These are phyloP conservation scores for Bufo bufo DNA, from an alignment of 2,113 vertebrate genomes.

Conservation along the genomic window DNA sequence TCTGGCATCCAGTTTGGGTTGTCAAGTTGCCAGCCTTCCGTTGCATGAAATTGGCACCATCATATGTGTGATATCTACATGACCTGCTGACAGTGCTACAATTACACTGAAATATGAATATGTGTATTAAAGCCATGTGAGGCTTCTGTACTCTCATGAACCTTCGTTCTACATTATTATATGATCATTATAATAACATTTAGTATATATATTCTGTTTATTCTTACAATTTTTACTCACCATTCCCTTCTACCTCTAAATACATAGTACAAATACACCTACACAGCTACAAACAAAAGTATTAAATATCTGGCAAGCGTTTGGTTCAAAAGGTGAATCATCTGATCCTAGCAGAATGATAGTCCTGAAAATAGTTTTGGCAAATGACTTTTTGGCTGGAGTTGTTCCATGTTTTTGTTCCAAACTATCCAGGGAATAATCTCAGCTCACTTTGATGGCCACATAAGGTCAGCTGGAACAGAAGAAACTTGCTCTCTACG, in stretches of 20 bases:
- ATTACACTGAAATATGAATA: neutral
- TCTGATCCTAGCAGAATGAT: constrained; percentile 25
- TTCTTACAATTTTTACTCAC: neutral
- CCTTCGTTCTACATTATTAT: neutral
- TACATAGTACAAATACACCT: neutral
- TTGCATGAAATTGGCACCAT: constrained; percentile 31
- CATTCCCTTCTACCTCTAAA: neutral
- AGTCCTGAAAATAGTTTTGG: constrained; percentile 41
- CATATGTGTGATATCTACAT: constrained; percentile 12
- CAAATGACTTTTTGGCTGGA: constrained; percentile 19
- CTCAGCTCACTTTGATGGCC: constrained; percentile 10
- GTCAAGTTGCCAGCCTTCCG: constrained; percentile 12
- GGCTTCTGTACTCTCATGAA: neutral
- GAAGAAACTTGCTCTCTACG: neutral
- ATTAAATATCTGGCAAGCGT: constrained; percentile 14
- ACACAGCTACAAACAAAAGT: constrained; percentile 4
- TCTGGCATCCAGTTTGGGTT: neutral
- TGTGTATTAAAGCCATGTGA: neutral
- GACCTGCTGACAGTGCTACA: constrained; percentile 5
- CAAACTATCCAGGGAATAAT: constrained; percentile 29
- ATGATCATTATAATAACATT: neutral
- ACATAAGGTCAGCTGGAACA: constrained; percentile 22
- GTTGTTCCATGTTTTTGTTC: constrained; percentile 12
- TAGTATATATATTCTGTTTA: neutral
- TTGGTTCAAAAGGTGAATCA: constrained; percentile 27